Percentiles rank a stretch among this genome's conserved stretches.
phyloP scores from a whole-genome alignment of 2,888 invertebrate genomes.

The Eupithecia dodoneata region DNA sequence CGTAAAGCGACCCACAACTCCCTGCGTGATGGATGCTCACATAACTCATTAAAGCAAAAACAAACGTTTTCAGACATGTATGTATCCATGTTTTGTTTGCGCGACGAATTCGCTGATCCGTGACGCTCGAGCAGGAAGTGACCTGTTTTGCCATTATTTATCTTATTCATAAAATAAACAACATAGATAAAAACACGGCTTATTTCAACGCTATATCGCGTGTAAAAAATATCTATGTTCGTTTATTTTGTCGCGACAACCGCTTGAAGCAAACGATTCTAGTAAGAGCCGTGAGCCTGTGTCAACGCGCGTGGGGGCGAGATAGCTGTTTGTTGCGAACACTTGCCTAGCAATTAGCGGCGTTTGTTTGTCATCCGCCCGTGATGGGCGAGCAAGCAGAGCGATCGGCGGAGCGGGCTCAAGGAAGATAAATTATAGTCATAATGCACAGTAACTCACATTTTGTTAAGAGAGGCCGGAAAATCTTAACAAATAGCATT shows the following conservation, averaged over 20 bases:
- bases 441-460: no score
- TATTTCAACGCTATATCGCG: not conserved
- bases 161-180: conserved; percentile 17
- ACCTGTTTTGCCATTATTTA: conserved; percentile 21
- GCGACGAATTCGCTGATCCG: conserved; percentile 14
- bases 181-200: not conserved
- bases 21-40: conserved; percentile 25
- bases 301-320: not conserved
- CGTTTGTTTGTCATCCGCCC: conserved; percentile 1
- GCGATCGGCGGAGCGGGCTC: not conserved
- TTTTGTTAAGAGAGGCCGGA: not conserved
- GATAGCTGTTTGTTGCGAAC: conserved; percentile 16
- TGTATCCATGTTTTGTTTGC: conserved; percentile 16
- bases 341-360: conserved; percentile 16
- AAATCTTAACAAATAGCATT: not conserved
- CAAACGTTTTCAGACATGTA: conserved; percentile 25
- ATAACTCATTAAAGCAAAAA: conserved; percentile 32
- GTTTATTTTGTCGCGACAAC: not conserved
- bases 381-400: no score
- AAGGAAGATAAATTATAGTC: not conserved
- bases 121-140: conserved; percentile 21
- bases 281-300: not conserved
- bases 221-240: not conserved
- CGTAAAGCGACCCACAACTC: not conserved
- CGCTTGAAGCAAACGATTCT: conserved; percentile 10